These are phyloP conservation scores for Hypocryptadius cinnamomeus DNA, from an alignment of 2,113 vertebrate species.

Conservation along the genomic window DNA sequence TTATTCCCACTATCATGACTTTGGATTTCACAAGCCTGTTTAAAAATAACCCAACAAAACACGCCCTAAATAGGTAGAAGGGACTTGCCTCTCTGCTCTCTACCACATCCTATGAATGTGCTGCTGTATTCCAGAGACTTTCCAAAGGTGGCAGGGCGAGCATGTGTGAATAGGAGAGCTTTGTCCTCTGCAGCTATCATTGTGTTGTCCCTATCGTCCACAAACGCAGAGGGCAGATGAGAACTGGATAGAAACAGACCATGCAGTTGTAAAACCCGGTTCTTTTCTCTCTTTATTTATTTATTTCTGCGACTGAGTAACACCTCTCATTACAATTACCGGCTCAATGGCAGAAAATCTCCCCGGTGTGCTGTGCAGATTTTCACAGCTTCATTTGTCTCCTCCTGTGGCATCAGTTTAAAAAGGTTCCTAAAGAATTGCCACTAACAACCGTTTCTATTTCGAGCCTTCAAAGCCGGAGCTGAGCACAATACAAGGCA, in stretches of 20 bases:
- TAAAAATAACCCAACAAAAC: neutral
- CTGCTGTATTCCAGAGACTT: slow-evolving; percentile 8
- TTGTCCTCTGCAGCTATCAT: slow-evolving; percentile 49
- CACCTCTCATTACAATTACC: slow-evolving; percentile 65
- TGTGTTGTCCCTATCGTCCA: neutral
- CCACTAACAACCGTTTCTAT: slow-evolving; percentile 57
- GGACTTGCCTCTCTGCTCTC: neutral
- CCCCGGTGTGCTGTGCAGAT: slow-evolving; percentile 34
- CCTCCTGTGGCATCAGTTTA: slow-evolving; percentile 46
- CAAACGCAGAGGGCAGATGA: slow-evolving; percentile 34
- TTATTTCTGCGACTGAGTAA: slow-evolving; percentile 48
- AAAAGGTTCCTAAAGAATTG: slow-evolving; percentile 55
- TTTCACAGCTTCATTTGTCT: slow-evolving; percentile 61
- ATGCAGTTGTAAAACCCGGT: slow-evolving; percentile 36
- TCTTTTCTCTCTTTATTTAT: slow-evolving; percentile 32
- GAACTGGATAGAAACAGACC: slow-evolving; percentile 45
- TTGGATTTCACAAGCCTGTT: neutral
- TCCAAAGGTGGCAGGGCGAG: slow-evolving; percentile 15
- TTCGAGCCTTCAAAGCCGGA: slow-evolving; percentile 57
- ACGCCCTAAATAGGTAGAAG: neutral
- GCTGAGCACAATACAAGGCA: slow-evolving; percentile 33
- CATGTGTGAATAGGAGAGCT: slow-evolving; percentile 31
- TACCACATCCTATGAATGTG: neutral
- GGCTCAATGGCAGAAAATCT: slow-evolving; percentile 49
- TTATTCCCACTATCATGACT: neutral